Base-by-base conservation (phyloP, 2,888 invertebrate genomes). In the Acanthoscelides obtectus region DNA sequence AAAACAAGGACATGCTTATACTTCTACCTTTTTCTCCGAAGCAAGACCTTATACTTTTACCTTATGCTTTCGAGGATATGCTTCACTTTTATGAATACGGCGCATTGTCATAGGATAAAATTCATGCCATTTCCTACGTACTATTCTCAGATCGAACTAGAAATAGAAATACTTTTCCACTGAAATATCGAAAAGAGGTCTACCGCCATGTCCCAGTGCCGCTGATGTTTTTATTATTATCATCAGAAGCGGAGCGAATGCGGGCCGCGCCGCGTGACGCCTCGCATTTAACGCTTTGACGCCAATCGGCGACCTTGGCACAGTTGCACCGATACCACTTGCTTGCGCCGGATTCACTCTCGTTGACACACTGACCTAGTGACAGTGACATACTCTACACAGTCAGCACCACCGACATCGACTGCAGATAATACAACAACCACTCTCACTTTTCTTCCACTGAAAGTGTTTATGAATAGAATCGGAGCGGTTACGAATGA, bases 321-420 rank as follows among this genome's bases (percentile, higher is more conserved):
- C 73, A 77, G 73, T 76, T 78, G 73, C 74, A 71, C 20, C 68
- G 66, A 74, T 73, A 71, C 72, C 64, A 71, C 75, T 73, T 74
- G 76, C 75, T 73, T 74, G 76, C 76, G 78, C 79, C 80, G 79
- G 81, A 82, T 83, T 83, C 83, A 81, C 82, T 83, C 80, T 82
- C 81, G 80, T 78, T 80, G 82, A 81, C 81, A 80, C 76, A 82
- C 78, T 81, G 75, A 81, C 82, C 83, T 80, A 84, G 80, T 82
- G 80, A 80, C 81, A 81, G 80, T 81, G 81, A 81, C 80, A 81
- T 76, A 80, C 80, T 45, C 45, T 45, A 12, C 45, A 45, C 45
- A 80, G 80, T 45, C 45, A 12, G 17, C 45, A 45, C 45, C 45
- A 45, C 45, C 45, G 12, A 45, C 45, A 45, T 12, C 45, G 45